These are phyloP conservation scores for Balanococcus diminutus DNA, from an alignment of 2,888 invertebrate genomes.

Conservation along the genomic window DNA sequence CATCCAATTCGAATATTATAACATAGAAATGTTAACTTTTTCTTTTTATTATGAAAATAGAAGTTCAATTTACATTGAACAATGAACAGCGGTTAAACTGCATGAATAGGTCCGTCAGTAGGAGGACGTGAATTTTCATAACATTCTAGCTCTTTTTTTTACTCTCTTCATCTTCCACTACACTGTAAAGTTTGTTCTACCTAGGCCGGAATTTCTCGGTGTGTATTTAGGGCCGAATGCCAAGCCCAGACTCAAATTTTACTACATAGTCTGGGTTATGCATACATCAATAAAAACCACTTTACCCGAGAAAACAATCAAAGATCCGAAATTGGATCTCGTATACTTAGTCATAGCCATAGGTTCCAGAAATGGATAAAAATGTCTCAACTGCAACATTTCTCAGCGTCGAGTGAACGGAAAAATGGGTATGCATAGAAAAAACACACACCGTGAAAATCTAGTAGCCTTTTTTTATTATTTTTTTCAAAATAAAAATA, in stretches of 20 bases:
- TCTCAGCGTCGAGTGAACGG: background rate
- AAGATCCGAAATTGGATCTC: too few relatives aligned
- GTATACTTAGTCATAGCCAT: too few relatives aligned
- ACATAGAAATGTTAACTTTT: constrained; percentile 47
- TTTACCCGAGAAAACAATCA: too few relatives aligned
- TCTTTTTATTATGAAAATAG: constrained; percentile 40
- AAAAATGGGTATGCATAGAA: background rate
- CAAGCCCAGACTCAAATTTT: too few relatives aligned
- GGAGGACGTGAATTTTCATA: constrained; percentile 4
- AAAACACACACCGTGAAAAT: background rate
- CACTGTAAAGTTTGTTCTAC: background rate
- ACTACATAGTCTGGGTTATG: too few relatives aligned
- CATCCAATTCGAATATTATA: constrained; percentile 44
- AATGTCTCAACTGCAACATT: too few relatives aligned
- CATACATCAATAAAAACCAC: too few relatives aligned
- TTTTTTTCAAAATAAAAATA: background rate
- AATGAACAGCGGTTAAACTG: constrained; percentile 26
- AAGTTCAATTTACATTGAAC: constrained; percentile 52
- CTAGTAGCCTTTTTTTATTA: background rate
- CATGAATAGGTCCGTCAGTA: constrained; percentile 42
- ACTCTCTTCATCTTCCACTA: background rate
- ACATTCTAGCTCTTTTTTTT: constrained; percentile 8
- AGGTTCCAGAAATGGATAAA: too few relatives aligned
- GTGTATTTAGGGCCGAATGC: constrained; percentile 21
- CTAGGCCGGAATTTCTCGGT: background rate